Evolutionary conservation across 1,140 invertebrate genomes (phyloP).

Genomic region (Theocolax elegans): DNA sequence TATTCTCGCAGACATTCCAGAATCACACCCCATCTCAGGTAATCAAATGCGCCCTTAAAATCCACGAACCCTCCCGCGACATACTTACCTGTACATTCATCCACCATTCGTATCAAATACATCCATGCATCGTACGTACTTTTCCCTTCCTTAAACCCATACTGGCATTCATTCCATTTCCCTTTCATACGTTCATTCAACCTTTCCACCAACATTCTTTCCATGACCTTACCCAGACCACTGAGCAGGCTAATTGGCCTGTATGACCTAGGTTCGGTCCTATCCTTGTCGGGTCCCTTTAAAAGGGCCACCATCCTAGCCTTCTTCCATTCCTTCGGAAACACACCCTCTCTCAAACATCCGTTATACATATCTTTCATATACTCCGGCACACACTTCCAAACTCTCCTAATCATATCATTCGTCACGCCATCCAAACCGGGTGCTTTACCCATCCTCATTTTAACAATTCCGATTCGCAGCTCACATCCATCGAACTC

Average conservation of each 20-base stretch:
- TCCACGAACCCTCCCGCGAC: conserved; percentile 42
- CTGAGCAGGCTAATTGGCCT: no score
- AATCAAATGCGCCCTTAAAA: conserved; percentile 33
- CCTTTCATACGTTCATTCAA: no score
- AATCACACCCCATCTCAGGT: no score
- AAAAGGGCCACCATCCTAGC: neutral
- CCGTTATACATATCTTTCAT: neutral
- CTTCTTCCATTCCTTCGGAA: neutral
- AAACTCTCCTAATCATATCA: conserved; percentile 1
- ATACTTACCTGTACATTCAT: conserved; percentile 4
- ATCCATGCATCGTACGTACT: neutral
- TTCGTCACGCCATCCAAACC: neutral
- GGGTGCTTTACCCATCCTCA: neutral
- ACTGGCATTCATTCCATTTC: no score
- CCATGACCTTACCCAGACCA: neutral
- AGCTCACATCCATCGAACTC: neutral
- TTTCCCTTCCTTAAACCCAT: no score
- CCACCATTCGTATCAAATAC: neutral
- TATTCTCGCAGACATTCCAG: no score
- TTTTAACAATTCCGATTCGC: neutral
- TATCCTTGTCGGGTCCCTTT: neutral
- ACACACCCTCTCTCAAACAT: conserved; percentile 13
- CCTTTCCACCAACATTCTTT: no score
- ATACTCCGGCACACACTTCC: neutral
- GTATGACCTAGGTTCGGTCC: conserved; percentile 32